These are phyloP conservation scores for Bombus sibiricus DNA, from an alignment of 1,140 invertebrate species.

Conservation along the genomic window DNA sequence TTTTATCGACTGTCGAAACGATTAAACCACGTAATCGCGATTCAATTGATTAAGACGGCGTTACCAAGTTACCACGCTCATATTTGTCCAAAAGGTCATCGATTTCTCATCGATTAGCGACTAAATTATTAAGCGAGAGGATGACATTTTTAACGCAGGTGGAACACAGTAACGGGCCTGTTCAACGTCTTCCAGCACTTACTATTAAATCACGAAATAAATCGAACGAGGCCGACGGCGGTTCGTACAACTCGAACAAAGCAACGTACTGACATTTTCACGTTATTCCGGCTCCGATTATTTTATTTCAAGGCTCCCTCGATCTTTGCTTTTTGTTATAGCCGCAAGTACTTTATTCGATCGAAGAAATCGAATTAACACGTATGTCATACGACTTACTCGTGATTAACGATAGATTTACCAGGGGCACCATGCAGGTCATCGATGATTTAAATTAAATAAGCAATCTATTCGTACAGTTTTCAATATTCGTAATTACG, in stretches of 20 bases:
- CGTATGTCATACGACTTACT: neutral
- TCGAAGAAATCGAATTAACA: neutral
- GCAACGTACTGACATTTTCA: neutral
- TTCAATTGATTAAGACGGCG: constrained; percentile 3
- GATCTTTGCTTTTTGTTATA: neutral
- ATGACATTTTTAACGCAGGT: constrained; percentile 61
- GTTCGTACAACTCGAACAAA: neutral
- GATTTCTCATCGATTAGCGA: constrained; percentile 67
- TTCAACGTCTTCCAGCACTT: constrained; percentile 1
- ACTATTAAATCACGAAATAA: neutral
- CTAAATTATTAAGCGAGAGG: constrained; percentile 52
- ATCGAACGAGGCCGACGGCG: neutral
- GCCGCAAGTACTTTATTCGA: neutral
- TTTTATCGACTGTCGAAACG: neutral
- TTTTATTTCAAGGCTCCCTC: neutral
- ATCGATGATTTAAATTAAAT: neutral
- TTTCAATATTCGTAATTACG: too few relatives aligned
- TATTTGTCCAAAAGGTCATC: constrained; percentile 62
- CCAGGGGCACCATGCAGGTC: neutral
- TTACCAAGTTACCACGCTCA: constrained; percentile 11
- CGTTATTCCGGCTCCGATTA: neutral
- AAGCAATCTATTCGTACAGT: neutral
- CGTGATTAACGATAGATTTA: neutral
- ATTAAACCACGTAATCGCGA: neutral
- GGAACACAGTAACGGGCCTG: neutral